phyloP scores from a whole-genome alignment of 2,888 invertebrate species.

The Chymomyza fuscimana region DNA sequence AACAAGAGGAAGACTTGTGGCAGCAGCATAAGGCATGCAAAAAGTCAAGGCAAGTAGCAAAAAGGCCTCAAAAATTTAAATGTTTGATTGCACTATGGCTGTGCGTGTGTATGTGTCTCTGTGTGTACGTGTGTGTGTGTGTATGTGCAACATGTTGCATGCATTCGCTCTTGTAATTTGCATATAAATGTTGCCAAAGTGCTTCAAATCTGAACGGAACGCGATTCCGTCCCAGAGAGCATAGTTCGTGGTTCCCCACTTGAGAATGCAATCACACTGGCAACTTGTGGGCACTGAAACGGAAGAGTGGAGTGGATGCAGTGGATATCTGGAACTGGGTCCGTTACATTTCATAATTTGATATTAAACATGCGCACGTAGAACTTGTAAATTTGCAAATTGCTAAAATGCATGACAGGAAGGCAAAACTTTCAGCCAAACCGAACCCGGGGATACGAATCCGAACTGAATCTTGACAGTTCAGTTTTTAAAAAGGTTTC shows the following conservation, averaged over 20 bases:
- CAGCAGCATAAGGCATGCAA: not conserved
- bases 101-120: not conserved
- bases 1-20: not conserved
- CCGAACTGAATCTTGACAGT: conserved; percentile 8
- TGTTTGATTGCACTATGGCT: not conserved
- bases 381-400: conserved; percentile 73
- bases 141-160: conserved; percentile 65
- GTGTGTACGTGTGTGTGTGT: not conserved
- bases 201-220: not conserved
- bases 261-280: conserved; percentile 52
- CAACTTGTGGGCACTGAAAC: not conserved
- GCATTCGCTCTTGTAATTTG: conserved; percentile 65
- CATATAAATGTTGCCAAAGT: conserved; percentile 68
- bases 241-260: conserved; percentile 41
- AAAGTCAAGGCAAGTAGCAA: conserved; percentile 4
- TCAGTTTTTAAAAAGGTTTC: conserved; percentile 30
- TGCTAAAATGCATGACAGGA: conserved; percentile 68
- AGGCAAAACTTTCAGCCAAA: conserved; percentile 1
- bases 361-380: conserved; percentile 67
- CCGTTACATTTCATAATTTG: conserved; percentile 65
- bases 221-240: not conserved
- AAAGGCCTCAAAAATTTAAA: not conserved
- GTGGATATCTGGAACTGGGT: conserved; percentile 18
- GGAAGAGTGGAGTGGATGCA: not conserved
- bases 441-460: not conserved